Evolutionary conservation across 2,797 vertebrate genomes (phyloP).

Genomic region (Notolabrus celidotus): DNA sequence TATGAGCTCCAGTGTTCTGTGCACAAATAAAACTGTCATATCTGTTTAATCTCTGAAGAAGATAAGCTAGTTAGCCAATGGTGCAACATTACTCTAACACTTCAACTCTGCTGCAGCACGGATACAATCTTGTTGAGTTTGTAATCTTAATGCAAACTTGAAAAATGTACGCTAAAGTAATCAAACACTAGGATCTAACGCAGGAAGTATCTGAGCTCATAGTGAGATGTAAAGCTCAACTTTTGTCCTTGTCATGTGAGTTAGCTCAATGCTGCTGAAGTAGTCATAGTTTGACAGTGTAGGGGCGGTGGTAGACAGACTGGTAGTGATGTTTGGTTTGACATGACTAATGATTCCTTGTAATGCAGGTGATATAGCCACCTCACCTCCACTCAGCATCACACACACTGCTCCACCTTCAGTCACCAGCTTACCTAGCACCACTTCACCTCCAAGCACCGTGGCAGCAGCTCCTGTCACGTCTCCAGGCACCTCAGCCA

Average conservation of each 20-base stretch:
- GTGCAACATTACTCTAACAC: too few species aligned
- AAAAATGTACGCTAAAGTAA: neutral
- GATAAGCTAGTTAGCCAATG: neutral
- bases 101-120: neutral
- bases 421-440: neutral
- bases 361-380: neutral
- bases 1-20: too few species aligned
- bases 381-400: neutral
- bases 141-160: neutral
- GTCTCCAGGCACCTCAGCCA: neutral
- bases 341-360: conserved; percentile 23
- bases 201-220: conserved; percentile 14
- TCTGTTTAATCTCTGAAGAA: neutral
- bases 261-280: neutral
- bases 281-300: neutral
- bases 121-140: neutral
- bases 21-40: too few species aligned
- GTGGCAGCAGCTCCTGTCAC: neutral
- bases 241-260: neutral
- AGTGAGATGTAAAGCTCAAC: neutral
- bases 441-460: neutral
- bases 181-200: neutral
- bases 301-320: neutral
- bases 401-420: neutral
- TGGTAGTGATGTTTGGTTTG: neutral